Evolutionary conservation across 2,888 invertebrate species (phyloP).

Genomic region (Myopa tessellatipennis): DNA sequence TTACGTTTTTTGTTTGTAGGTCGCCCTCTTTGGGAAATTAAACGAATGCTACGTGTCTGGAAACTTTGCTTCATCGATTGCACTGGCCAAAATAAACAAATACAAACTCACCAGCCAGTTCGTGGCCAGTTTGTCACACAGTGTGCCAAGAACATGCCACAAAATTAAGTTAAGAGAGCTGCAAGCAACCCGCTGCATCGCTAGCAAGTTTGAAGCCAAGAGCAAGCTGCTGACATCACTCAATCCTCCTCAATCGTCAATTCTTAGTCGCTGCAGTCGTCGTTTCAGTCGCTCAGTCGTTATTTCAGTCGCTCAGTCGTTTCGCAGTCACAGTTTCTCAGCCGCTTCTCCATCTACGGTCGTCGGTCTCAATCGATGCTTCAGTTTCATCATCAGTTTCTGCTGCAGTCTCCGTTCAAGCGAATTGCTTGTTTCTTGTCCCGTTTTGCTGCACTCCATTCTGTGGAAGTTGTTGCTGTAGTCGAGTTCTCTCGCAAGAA

Average conservation of each 20-base stretch:
- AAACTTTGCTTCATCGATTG: neutral
- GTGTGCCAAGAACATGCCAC: constrained; percentile 1
- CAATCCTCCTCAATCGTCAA: neutral
- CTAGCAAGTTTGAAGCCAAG: neutral
- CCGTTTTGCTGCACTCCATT: neutral
- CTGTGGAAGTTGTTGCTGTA: neutral
- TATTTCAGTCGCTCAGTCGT: neutral
- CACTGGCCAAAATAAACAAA: constrained; percentile 5
- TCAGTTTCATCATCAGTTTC: neutral
- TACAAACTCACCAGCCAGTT: neutral
- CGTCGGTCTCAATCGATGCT: no score
- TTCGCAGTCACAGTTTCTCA: neutral
- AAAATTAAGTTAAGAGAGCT: neutral
- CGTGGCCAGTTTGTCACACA: neutral
- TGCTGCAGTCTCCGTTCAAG: neutral
- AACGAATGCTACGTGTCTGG: constrained; percentile 3
- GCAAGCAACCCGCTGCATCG: constrained; percentile 6
- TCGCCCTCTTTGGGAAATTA: neutral
- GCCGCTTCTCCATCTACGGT: neutral
- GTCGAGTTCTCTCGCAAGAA: neutral
- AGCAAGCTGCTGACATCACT: constrained; percentile 8
- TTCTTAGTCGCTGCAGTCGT: neutral
- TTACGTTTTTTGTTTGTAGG: neutral
- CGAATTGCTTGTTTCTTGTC: neutral
- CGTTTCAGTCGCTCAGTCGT: neutral